Percentiles rank a stretch among this genome's conserved stretches.
These are phyloP conservation scores for Ptycholaimellus sp. DNA, from an alignment of 2,888 invertebrate genomes.

Conservation along the genomic window DNA sequence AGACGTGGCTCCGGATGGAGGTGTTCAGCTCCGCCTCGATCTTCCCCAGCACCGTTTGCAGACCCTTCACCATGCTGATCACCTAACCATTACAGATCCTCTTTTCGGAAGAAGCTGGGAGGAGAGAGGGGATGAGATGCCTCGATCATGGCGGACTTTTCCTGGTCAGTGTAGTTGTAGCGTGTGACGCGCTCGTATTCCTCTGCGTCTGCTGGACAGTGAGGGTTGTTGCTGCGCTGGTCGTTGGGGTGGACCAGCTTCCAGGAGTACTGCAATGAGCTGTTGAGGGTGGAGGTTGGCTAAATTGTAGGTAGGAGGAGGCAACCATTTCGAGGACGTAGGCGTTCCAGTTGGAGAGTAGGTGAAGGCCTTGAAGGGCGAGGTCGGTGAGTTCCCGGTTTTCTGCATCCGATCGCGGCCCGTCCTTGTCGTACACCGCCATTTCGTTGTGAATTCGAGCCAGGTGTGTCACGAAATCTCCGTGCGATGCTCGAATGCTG, in stretches of 20 bases:
- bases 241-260: slow-evolving; percentile 91
- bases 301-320: background rate
- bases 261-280: slow-evolving; percentile 67
- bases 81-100: slow-evolving; percentile 11
- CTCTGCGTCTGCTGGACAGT: slow-evolving; percentile 83
- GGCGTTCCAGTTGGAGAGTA: slow-evolving; percentile 78
- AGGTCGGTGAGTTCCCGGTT: slow-evolving; percentile 71
- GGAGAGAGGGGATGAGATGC: too few species aligned
- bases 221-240: slow-evolving; percentile 72
- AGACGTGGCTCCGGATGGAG: slow-evolving; percentile 65
- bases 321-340: slow-evolving; percentile 43
- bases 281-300: background rate
- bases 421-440: slow-evolving; percentile 35
- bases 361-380: slow-evolving; percentile 65
- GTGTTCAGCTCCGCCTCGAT: slow-evolving; percentile 90
- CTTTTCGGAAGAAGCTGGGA: too few species aligned
- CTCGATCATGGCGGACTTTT: slow-evolving; percentile 89
- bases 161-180: slow-evolving; percentile 86
- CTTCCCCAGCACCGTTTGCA: slow-evolving; percentile 79
- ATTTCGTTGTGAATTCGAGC: slow-evolving; percentile 53
- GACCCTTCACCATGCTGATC: slow-evolving; percentile 93
- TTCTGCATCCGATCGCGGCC: slow-evolving; percentile 58
- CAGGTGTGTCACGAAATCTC: slow-evolving; percentile 80
- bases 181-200: slow-evolving; percentile 72
- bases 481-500: slow-evolving; percentile 79